Conservation (phyloP, 2,888 invertebrate species). For the Pharmacophagus antenor region DNA sequence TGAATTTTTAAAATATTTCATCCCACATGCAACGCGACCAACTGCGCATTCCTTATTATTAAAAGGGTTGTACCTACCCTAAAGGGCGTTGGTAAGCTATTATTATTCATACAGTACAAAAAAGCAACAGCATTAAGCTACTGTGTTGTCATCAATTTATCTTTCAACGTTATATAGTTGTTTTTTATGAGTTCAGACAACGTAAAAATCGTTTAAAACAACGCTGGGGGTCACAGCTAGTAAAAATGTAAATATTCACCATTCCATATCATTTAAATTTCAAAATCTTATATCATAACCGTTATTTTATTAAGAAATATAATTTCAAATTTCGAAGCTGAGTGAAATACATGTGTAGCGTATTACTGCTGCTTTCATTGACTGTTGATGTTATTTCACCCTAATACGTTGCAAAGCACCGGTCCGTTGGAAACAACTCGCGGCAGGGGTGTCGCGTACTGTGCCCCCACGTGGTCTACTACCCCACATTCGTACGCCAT, state of each 20-base stretch:
- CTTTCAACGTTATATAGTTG: slow-evolving; percentile 54
- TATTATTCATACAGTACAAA: slow-evolving; percentile 66
- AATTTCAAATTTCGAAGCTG: neutral
- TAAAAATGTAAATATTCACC: neutral
- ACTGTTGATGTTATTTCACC: slow-evolving; percentile 27
- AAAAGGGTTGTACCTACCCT: slow-evolving; percentile 69
- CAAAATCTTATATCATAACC: neutral
- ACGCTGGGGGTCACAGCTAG: slow-evolving; percentile 54
- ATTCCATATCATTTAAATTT: neutral
- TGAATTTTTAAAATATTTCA: slow-evolving; percentile 58
- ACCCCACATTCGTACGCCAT: slow-evolving; percentile 71
- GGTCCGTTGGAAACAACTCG: slow-evolving; percentile 58
- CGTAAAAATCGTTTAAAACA: slow-evolving; percentile 59
- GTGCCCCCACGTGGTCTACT: slow-evolving; percentile 62
- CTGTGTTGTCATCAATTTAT: slow-evolving; percentile 58
- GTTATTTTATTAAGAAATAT: neutral
- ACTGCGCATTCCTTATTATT: slow-evolving; percentile 71
- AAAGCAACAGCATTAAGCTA: slow-evolving; percentile 49
- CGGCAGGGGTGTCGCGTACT: slow-evolving; percentile 64
- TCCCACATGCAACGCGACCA: slow-evolving; percentile 66
- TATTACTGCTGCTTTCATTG: slow-evolving; percentile 2
- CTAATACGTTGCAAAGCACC: slow-evolving; percentile 32
- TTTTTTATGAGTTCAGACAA: slow-evolving; percentile 39
- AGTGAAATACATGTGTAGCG: neutral
- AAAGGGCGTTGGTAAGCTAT: slow-evolving; percentile 67